Base-by-base conservation (phyloP, 2,797 vertebrate genomes). In the Halcyon chelicuti region DNA sequence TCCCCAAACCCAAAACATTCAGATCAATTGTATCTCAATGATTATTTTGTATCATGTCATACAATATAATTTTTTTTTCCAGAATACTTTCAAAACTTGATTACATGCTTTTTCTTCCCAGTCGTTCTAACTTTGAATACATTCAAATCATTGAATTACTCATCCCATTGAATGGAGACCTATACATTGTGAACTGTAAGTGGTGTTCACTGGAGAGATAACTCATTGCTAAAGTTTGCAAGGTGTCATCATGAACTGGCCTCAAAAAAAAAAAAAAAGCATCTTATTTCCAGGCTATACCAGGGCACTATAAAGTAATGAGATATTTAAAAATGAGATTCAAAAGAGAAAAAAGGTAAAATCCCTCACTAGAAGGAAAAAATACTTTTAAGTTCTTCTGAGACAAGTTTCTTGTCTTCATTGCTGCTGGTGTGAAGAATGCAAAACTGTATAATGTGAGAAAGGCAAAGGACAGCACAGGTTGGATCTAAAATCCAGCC, bases 171-270 rank as follows among this genome's bases (percentile, higher is more conserved):
- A 84, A 29, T 10, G 15, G 7, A 70, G 42, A 54, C 10, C 3
- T 70, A 2, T 8, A n/a, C 5, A 2, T 42, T 62, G 28, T 72
- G 81, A 77, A 37, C 26, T 46, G 6, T 16, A 60, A 35, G 17
- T 10, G 13, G 9, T n/a, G 12, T 21, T 40, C 20, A 31, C 29
- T 35, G 44, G 11, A 57, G 35, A 66, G 12, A 28, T 33, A 42
- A 8, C 70, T 12, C 12, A 8, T 5, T 82, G 14, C 3, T 26
- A 49, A 49, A 72, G 26, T 87, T 78, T 76, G 7, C 0, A 0
- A 57, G 7, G 2, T 35, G 14, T 19, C 23, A 10, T 46, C 4
- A 25, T 12, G 31, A 68, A 75, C 22, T 37, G 0, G 10, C 14
- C 9, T 76, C 37, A 47, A 58, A 31, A 61, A 90, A 67, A 78